phyloP scores from a whole-genome alignment of 2,888 invertebrate genomes.

The Diarsia brunnea region DNA sequence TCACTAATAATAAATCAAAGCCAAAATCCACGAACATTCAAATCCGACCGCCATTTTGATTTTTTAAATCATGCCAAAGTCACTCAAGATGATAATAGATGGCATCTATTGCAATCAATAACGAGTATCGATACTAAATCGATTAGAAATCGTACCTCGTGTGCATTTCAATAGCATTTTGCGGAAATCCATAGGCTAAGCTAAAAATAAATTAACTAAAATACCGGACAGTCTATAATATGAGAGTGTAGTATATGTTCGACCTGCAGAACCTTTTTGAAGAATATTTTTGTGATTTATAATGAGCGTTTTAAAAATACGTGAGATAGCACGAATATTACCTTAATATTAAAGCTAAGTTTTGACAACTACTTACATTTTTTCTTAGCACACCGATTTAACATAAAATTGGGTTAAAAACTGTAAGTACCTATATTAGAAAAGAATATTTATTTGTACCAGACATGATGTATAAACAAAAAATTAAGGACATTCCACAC shows the following conservation, averaged over 20 bases:
- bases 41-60: slow-evolving; percentile 41
- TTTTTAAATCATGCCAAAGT: slow-evolving; percentile 23
- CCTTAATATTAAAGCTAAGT: not conserved
- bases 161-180: slow-evolving; percentile 75
- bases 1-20: slow-evolving; percentile 17
- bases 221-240: slow-evolving; percentile 78
- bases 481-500: not conserved
- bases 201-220: slow-evolving; percentile 84
- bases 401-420: not conserved
- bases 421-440: not conserved
- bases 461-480: not conserved
- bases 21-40: slow-evolving; percentile 19
- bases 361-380: not conserved
- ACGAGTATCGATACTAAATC: slow-evolving; percentile 34
- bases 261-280: slow-evolving; percentile 55
- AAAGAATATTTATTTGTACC: not conserved
- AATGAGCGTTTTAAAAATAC: not conserved
- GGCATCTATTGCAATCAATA: slow-evolving; percentile 3
- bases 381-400: not conserved
- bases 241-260: slow-evolving; percentile 73
- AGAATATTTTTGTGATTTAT: slow-evolving; percentile 5
- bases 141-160: slow-evolving; percentile 72
- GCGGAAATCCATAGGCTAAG: slow-evolving; percentile 77
- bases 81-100: slow-evolving; percentile 11
- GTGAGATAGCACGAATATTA: not conserved